Percentiles rank a stretch among this genome's conserved stretches.
Conservation (phyloP, 2,888 invertebrate species). For the Desoria tigrina region DNA sequence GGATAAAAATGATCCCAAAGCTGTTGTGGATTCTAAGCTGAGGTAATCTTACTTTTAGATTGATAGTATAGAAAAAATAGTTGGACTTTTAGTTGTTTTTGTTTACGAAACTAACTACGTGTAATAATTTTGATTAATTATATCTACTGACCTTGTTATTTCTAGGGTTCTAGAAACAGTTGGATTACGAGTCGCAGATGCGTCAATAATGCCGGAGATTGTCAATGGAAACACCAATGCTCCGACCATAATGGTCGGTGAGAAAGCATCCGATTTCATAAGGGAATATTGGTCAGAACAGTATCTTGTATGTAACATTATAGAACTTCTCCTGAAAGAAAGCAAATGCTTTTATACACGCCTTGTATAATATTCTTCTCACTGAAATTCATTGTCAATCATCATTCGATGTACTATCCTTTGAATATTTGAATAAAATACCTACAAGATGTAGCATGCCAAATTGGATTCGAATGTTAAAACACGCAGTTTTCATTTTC, state of each 20-base stretch:
- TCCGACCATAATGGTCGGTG: slow-evolving; percentile 18
- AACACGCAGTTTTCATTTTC: no score
- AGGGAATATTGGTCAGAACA: slow-evolving; percentile 30
- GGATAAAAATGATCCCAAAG: slow-evolving; percentile 1
- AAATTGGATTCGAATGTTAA: no score
- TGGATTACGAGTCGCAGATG: slow-evolving; percentile 23
- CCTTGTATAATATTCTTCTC: slow-evolving; percentile 18
- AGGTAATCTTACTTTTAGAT: no score
- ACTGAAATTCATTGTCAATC: no score
- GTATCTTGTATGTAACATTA: slow-evolving; percentile 22
- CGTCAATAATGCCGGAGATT: slow-evolving; percentile 25
- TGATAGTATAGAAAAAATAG: no score
- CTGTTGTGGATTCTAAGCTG: slow-evolving; percentile 30
- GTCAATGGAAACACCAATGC: slow-evolving; percentile 30
- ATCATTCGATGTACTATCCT: no score
- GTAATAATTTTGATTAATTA: no score
- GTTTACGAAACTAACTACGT: not conserved
- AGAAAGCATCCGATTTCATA: slow-evolving; percentile 10
- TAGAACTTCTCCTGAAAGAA: no score
- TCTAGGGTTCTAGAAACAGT: slow-evolving; percentile 14
- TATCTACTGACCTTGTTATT: no score
- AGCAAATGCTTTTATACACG: slow-evolving; percentile 30
- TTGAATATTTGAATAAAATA: no score
- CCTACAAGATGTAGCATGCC: no score
- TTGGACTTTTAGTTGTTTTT: no score